These are phyloP conservation scores for Scrobipalpa costella DNA, from an alignment of 2,888 invertebrate species.

Conservation along the genomic window DNA sequence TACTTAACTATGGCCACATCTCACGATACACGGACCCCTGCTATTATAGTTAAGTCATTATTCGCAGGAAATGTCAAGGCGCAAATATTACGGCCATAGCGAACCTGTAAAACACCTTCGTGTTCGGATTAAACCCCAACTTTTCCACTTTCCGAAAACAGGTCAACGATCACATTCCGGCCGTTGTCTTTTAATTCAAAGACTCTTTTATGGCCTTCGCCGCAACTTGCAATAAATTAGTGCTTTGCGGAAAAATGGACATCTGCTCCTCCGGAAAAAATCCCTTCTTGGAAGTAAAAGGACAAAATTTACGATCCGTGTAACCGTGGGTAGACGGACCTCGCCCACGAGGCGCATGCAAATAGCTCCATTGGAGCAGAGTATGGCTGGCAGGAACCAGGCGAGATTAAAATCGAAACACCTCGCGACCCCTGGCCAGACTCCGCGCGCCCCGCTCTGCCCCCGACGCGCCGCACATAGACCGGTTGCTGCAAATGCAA, in stretches of 20 bases:
- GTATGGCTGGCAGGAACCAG: conserved; percentile 55
- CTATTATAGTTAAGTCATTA: conserved; percentile 21
- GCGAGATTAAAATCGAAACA: conserved; percentile 66
- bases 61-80: conserved; percentile 30
- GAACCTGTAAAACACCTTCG: conserved; percentile 25
- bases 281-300: conserved; percentile 72
- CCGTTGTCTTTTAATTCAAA: conserved; percentile 65
- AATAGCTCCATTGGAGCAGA: conserved; percentile 72
- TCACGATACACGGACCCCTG: conserved; percentile 31
- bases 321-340: conserved; percentile 74
- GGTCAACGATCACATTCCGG: conserved; percentile 61
- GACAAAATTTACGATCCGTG: conserved; percentile 78
- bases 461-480: conserved; percentile 11
- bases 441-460: neutral
- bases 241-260: conserved; percentile 73
- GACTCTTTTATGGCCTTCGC: conserved; percentile 65
- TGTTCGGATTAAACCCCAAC: conserved; percentile 39
- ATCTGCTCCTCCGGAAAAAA: conserved; percentile 73
- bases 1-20: conserved; percentile 40
- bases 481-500: conserved; percentile 23
- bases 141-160: conserved; percentile 46
- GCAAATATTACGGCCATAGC: conserved; percentile 27
- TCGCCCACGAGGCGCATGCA: conserved; percentile 76
- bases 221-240: conserved; percentile 75
- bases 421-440: conserved; percentile 49